Percentiles rank a stretch among this genome's conserved stretches.
Evolutionary conservation across 2,888 invertebrate species (phyloP).

Genomic region (Ochropleura plecta): DNA sequence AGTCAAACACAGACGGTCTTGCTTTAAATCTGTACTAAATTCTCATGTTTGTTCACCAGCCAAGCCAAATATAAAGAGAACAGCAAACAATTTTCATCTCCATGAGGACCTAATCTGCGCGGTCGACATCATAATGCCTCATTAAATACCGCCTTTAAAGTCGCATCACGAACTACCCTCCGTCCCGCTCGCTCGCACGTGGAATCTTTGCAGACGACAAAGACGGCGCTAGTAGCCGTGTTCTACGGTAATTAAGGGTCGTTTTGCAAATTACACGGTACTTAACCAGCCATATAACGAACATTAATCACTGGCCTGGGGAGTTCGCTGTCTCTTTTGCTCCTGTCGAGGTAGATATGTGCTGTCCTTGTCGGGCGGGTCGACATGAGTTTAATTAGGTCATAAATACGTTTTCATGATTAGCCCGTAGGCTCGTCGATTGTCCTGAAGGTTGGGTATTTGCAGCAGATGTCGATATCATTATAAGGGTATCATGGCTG

Average conservation of each 20-base stretch:
- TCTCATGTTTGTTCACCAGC: constrained; percentile 74
- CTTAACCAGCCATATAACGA: constrained; percentile 93
- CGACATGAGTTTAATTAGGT: constrained; percentile 90
- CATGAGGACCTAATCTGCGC: constrained; percentile 89
- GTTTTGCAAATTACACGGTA: constrained; percentile 95
- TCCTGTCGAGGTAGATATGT: constrained; percentile 61
- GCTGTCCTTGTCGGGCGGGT: constrained; percentile 74
- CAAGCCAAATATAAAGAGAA: constrained; percentile 89
- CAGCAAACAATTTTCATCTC: constrained; percentile 84
- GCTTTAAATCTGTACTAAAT: constrained; percentile 75
- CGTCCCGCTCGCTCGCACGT: constrained; percentile 75
- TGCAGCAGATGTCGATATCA: constrained; percentile 80
- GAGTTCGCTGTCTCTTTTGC: constrained; percentile 76
- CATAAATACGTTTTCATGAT: constrained; percentile 91
- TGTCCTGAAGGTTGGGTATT: constrained; percentile 73
- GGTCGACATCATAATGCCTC: constrained; percentile 90
- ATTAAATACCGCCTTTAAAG: constrained; percentile 88
- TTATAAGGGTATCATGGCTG: constrained; percentile 72
- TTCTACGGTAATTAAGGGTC: constrained; percentile 92
- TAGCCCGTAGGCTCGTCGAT: constrained; percentile 78
- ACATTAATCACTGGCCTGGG: constrained; percentile 91
- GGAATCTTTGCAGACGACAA: constrained; percentile 73
- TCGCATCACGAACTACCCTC: constrained; percentile 77
- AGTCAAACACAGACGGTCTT: constrained; percentile 67
- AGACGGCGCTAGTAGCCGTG: constrained; percentile 87